Evolutionary conservation across 2,113 vertebrate species (phyloP), one percentile per base, ranked within the genome.

Genomic region (Xiphorhynchus elegans): DNA sequence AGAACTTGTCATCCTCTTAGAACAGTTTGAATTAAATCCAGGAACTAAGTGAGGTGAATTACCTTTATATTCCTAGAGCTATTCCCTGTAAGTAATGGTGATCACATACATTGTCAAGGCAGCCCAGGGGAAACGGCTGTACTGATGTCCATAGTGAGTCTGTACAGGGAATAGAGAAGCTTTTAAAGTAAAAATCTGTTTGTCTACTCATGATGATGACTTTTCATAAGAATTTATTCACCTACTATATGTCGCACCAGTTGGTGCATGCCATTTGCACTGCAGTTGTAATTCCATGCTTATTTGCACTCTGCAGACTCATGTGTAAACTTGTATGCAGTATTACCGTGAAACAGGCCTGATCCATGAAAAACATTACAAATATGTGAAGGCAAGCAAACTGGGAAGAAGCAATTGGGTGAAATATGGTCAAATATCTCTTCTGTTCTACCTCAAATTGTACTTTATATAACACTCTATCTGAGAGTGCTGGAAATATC

Each of bases 11-110:
- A 84, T 46, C 37, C 21, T 91, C 67, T 92, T 87, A 72, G 59
- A 91, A 87, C 20, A 80, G 5, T 81, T 76, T 93, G 85, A 96
- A 95, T 70, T 77, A 89, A 96, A 92, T 77, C 85, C 85, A 95
- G 80, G 59, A 85, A 56, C 52, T 78, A 90, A 95, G 60, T 92
- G 39, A 73, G 59, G 15, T 90, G 72, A 93, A 88, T 91, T 93
- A 67, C 21, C 50, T 91, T 93, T 52, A 58, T 77, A 83, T 77
- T 94, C 17, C 46, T 86, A 66, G 35, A 93, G 19, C 42, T 79
- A 39, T 69, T 87, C 55, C 35, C 39, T 73, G 1, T 82, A 75
- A 87, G 49, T 95, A 56, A 82, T 58, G 47, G 17, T 75, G 53
- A 81, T 76, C 46, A 69, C 59, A 85, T 23, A 46, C 29, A 26